phyloP scores from a whole-genome alignment of 2,797 vertebrate species.

The Cheirogaleus major region DNA sequence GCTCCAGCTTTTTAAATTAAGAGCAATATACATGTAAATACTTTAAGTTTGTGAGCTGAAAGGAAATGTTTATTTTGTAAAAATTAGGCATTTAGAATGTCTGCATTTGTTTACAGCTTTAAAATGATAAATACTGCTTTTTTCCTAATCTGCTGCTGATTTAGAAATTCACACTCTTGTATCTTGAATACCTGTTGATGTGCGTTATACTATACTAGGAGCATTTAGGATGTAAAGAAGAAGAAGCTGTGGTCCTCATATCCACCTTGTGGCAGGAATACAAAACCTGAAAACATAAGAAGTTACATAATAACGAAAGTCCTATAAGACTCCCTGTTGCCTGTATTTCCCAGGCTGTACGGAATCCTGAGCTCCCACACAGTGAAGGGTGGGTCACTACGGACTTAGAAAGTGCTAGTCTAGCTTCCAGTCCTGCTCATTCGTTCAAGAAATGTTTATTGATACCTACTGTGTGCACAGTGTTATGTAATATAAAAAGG shows the following conservation, averaged over 20 bases:
- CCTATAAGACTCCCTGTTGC: background rate
- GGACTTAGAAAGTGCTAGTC: background rate
- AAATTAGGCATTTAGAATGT: background rate
- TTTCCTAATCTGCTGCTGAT: background rate
- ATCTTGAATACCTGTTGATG: background rate
- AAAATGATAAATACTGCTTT: background rate
- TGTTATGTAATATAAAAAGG: background rate
- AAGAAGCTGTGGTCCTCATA: background rate
- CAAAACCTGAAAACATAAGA: too few relatives aligned
- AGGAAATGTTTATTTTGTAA: background rate
- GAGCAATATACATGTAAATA: background rate
- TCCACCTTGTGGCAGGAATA: too few relatives aligned
- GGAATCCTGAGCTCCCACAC: fast-evolving
- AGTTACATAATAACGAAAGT: background rate
- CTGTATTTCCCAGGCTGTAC: fast-evolving
- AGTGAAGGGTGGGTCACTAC: fast-evolving
- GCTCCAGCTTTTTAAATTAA: background rate
- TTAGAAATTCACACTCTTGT: background rate
- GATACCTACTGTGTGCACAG: background rate
- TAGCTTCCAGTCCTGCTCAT: background rate
- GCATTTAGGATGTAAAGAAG: background rate
- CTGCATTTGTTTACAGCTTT: background rate
- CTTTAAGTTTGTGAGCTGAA: background rate
- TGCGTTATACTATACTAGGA: background rate
- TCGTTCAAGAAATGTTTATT: background rate